Conservation (phyloP, 2,888 invertebrate species). For the Drosophila seclusa region DNA sequence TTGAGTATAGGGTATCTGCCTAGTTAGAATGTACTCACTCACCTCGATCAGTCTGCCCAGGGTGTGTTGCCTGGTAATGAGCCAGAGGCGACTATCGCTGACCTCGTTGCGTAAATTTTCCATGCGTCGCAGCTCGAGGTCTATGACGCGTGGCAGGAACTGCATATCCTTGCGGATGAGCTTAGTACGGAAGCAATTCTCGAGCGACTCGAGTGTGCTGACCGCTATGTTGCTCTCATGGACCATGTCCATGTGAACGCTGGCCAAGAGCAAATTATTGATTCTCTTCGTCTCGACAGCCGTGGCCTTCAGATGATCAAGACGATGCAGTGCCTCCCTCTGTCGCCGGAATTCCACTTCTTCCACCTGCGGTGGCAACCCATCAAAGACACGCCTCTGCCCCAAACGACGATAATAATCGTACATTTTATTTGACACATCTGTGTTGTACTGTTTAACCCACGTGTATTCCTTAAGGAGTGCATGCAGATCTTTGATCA, state of each 20-base stretch:
- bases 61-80: conserved; percentile 44
- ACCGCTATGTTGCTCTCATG: background rate
- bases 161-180: conserved; percentile 41
- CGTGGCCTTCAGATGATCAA: conserved; percentile 31
- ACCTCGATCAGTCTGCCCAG: conserved; percentile 52
- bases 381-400: conserved; percentile 13
- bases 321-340: background rate
- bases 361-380: background rate
- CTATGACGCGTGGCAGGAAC: conserved; percentile 31
- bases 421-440: conserved; percentile 24
- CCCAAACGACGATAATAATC: conserved; percentile 48
- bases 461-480: accelerated
- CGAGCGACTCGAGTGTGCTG: conserved; percentile 1
- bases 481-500: conserved; percentile 3
- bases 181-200: conserved; percentile 5
- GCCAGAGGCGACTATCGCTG: conserved; percentile 40
- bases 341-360: conserved; percentile 16
- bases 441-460: conserved; percentile 14
- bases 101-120: conserved; percentile 43
- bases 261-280: background rate
- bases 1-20: background rate
- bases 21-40: background rate
- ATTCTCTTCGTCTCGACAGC: conserved; percentile 13
- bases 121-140: conserved; percentile 44
- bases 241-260: conserved; percentile 24